Base-by-base conservation (phyloP, 2,888 invertebrate genomes). In the Hypomecis punctinalis region DNA sequence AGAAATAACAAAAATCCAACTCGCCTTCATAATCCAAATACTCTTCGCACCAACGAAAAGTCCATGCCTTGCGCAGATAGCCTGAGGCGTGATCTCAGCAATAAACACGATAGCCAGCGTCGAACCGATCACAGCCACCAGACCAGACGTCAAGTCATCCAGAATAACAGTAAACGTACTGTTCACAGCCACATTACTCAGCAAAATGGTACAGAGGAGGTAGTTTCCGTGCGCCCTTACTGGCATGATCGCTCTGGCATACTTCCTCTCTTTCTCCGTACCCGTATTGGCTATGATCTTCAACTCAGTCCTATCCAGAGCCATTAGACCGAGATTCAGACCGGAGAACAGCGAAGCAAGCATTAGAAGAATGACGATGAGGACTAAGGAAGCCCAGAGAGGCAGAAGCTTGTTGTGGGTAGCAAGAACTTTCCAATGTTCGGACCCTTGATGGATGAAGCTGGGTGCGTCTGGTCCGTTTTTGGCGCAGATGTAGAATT, bases 291-390 rank as follows among this genome's bases (percentile, higher is more conserved):
- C 96, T 60, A 99, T 96, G 76, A 99, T 98, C 93, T 98, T 97
- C 81, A 99, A 85, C 83, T 99, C 99, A 0, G 99, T 99, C 76
- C 97, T 95, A 82, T 99, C 99, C 77, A 99, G 89, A 0, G 99
- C 96, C 99, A 99, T 99, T 10, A 99, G 93, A 49, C 99, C 98
- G 55, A 99, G 94, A 87, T 99, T 99, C 7, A 99, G 93, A 0
- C 99, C 99, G 65, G 99, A 99, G 91, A 99, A 99, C 0, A 99
- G 93, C 0, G 99, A 98, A 0, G 99, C 99, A 76, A 99, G 95
- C 73, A 94, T 89, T 33, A 99, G 94, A 51, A 99, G 96, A 0
- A 92, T 85, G 4, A 95, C 78, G 66, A 98, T 96, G 8, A 98
- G 94, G 10, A 95, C 76, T 37, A 98, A 93, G 51, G 97, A 95